These are phyloP conservation scores for Caenorhabditis imperialis DNA, from an alignment of 2,888 invertebrate genomes.

Conservation along the genomic window DNA sequence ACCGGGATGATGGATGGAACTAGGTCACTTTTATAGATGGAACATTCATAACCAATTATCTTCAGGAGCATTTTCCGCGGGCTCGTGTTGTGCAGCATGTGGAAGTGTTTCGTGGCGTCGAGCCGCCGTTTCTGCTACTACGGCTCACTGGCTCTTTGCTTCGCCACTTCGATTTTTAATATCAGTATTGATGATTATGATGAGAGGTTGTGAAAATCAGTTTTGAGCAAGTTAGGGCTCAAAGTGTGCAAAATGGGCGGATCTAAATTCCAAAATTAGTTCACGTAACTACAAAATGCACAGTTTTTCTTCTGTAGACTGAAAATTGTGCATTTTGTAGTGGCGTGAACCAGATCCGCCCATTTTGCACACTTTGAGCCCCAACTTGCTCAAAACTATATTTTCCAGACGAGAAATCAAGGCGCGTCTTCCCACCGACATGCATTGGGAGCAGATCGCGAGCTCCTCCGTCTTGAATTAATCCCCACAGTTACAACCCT, in stretches of 20 bases:
- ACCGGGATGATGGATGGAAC: constrained; percentile 36
- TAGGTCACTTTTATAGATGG: background rate
- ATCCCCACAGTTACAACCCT: background rate
- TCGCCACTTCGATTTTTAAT: constrained; percentile 46
- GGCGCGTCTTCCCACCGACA: constrained; percentile 27
- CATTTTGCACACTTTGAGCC: no score
- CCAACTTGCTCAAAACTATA: background rate
- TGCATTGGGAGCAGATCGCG: constrained; percentile 39
- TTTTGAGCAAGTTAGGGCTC: no score
- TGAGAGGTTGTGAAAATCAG: constrained; percentile 10
- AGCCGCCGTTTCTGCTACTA: constrained; percentile 48
- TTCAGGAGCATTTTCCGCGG: constrained; percentile 29
- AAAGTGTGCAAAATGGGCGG: no score
- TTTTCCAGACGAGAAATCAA: constrained; percentile 33
- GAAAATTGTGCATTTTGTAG: no score
- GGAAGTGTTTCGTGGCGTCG: constrained; percentile 44
- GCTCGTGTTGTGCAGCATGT: constrained; percentile 23
- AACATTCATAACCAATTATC: no score
- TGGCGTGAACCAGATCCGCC: no score
- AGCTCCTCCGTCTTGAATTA: constrained; percentile 15
- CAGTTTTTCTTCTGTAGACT: no score
- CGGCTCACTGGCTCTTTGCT: constrained; percentile 24
- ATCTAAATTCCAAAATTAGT: no score
- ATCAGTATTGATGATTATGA: constrained; percentile 49
- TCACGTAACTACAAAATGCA: no score